These are phyloP conservation scores for Thunnus maccoyii DNA, from an alignment of 2,113 vertebrate species.

Conservation along the genomic window DNA sequence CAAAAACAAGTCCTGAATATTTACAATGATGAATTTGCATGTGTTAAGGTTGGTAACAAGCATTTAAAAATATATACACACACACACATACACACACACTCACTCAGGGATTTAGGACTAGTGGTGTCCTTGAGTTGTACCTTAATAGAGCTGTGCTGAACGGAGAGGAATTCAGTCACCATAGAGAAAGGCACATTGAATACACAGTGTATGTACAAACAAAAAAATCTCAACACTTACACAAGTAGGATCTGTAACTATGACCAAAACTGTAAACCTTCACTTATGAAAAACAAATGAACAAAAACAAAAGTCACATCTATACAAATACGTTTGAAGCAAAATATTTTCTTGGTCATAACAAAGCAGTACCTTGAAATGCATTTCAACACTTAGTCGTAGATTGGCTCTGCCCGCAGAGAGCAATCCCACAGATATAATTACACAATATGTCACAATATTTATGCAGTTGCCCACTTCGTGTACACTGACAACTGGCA, in stretches of 20 bases:
- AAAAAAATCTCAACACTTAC: constrained; percentile 69
- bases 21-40: constrained; percentile 81
- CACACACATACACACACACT: constrained; percentile 47
- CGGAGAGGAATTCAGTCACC: constrained; percentile 79
- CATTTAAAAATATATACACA: constrained; percentile 77
- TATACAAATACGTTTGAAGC: constrained; percentile 96
- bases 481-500: constrained; percentile 70
- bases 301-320: constrained; percentile 80
- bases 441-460: constrained; percentile 94
- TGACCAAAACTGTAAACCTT: constrained; percentile 96
- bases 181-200: constrained; percentile 89
- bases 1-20: constrained; percentile 91
- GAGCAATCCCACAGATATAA: constrained; percentile 90
- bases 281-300: constrained; percentile 90
- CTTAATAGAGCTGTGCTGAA: constrained; percentile 81
- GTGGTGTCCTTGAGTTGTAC: constrained; percentile 82
- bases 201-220: constrained; percentile 93
- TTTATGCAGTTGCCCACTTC: constrained; percentile 88
- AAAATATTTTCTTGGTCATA: constrained; percentile 97
- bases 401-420: constrained; percentile 98
- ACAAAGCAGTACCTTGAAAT: constrained; percentile 97
- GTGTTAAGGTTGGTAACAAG: constrained; percentile 76
- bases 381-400: constrained; percentile 90
- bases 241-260: constrained; percentile 84
- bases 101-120: constrained; percentile 69